Evolutionary conservation across 2,113 vertebrate species (phyloP), one percentile per base, ranked within the genome.

Genomic region (Nibea albiflora): DNA sequence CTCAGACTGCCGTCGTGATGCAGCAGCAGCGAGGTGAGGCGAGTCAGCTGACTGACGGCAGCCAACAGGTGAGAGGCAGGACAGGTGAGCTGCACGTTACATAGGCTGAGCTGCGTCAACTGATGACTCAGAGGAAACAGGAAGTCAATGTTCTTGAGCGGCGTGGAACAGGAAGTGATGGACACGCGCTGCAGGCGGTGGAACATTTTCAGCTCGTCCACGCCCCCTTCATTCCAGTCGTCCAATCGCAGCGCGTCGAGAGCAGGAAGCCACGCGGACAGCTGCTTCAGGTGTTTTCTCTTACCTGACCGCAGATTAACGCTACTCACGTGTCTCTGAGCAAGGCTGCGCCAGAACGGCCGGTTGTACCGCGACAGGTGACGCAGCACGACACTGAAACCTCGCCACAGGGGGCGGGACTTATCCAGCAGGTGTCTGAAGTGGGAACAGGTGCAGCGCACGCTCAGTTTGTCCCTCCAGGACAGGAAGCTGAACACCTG

Each of bases 401-500:
- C 89, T 7, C 26, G 69, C 90, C 90, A 92, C 4, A 89, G 64
- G 22, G 46, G 57, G 20, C 58, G 63, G 28, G 78, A 81, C 54
- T 70, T 84, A 42, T 92, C 90, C 56, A 92, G 0, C 73, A 92
- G 83, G 11, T 56, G 49, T n/a, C 15, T 52, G 56, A 92, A 92
- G 74, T 66, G 31, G 0, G 26, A 56, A 7, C 90, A 92, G 35
- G 85, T 88, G 50, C 58, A 15, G 49, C 90, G 90, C 20, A 88
- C 2, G 6, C 31, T 78, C 56, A 88, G 71, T 26, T 89, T 90
- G 56, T 92, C 90, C 8, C 8, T 65, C 78, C 81, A 85, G 0
- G 90, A 77, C 74, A 92, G 71, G 42, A 85, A 83, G 58, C 73
- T 67, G 80, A 92, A 90, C 28, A 90, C 83, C 19, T 86, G 73